Conservation (phyloP, 2,113 vertebrate species). For the Neotoma lepida region DNA sequence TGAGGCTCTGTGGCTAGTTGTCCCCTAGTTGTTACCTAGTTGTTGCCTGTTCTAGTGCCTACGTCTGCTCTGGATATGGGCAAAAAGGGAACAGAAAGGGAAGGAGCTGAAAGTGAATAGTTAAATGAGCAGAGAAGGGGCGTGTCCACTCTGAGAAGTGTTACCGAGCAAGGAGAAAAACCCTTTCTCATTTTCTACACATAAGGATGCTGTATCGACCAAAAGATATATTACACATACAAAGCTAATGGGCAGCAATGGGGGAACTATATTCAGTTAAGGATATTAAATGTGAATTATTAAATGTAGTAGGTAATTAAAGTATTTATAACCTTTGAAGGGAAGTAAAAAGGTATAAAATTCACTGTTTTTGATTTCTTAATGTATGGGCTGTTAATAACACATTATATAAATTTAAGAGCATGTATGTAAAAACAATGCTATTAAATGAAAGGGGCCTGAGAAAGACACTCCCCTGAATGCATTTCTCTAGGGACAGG, state of each 20-base stretch:
- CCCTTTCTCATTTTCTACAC: conserved; percentile 5
- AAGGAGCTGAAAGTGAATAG: neutral
- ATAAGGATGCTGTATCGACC: neutral
- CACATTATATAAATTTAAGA: conserved; percentile 17
- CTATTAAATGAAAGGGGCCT: neutral
- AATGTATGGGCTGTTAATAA: conserved; percentile 43
- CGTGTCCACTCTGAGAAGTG: neutral
- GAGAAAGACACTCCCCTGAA: neutral
- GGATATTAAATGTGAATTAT: conserved; percentile 45
- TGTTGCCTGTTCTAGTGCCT: neutral
- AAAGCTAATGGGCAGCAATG: conserved; percentile 53
- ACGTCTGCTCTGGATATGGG: neutral
- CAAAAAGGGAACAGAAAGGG: neutral
- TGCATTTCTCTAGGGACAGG: neutral
- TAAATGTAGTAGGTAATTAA: conserved; percentile 46
- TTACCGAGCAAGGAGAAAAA: neutral
- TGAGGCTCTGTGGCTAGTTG: neutral
- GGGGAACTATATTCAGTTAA: conserved; percentile 23
- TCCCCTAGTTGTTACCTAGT: no score
- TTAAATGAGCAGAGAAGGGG: neutral
- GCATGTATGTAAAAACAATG: conserved; percentile 1
- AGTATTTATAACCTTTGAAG: conserved; percentile 57
- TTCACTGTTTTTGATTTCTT: conserved; percentile 48
- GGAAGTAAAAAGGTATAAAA: conserved; percentile 52
- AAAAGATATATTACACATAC: neutral